Conservation (phyloP, 2,797 vertebrate species). For the Aulostomus chinensis region DNA sequence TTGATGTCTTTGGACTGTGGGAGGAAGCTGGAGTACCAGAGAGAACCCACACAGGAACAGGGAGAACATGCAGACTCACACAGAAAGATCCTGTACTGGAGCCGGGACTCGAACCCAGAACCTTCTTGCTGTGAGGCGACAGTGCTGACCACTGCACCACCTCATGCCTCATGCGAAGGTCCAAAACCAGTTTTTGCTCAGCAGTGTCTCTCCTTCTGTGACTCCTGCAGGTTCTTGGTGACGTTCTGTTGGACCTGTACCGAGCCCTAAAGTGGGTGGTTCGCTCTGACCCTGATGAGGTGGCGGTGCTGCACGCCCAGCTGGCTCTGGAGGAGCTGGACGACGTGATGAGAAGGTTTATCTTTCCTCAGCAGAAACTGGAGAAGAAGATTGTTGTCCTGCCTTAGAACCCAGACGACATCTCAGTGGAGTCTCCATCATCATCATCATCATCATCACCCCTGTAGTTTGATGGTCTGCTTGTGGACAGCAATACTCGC, state of each 20-base stretch:
- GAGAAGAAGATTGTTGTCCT: conserved; percentile 93
- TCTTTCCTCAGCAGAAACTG: conserved; percentile 88
- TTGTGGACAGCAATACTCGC: not conserved
- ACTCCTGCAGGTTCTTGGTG: conserved; percentile 83
- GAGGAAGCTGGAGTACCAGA: too few species aligned
- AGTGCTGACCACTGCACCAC: too few species aligned
- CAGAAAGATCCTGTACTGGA: too few species aligned
- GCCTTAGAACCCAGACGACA: conserved; percentile 64
- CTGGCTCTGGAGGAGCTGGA: conserved; percentile 92
- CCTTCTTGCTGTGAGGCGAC: too few species aligned
- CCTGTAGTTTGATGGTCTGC: too few species aligned
- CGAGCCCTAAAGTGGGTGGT: conserved; percentile 89
- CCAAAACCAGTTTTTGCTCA: too few species aligned
- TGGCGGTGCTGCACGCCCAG: conserved; percentile 87
- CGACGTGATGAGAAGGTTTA: conserved; percentile 78
- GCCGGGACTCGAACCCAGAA: too few species aligned
- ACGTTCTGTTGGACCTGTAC: conserved; percentile 91
- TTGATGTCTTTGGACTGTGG: too few species aligned
- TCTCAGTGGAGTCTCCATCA: not conserved
- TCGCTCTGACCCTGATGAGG: conserved; percentile 77
- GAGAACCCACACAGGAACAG: too few species aligned
- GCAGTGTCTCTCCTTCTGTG: not conserved
- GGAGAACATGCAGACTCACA: too few species aligned
- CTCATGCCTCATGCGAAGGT: too few species aligned
- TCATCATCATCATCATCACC: too few species aligned